Evolutionary conservation across 2,113 vertebrate species (phyloP).

Genomic region (Athene cunicularia): DNA sequence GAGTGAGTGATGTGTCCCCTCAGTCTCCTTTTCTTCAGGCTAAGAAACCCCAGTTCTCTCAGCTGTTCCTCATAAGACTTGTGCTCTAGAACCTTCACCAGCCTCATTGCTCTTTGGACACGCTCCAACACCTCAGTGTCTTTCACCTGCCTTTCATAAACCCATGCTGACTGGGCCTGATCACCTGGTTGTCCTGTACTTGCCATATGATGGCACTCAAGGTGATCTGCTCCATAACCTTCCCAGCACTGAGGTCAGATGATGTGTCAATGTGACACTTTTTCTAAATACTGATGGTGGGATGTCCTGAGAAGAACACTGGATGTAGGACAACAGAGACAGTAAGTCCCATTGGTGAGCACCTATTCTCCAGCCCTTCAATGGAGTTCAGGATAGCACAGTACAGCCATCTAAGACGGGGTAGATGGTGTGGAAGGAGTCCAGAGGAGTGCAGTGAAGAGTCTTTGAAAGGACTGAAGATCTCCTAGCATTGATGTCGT

Average conservation of each 20-base stretch:
- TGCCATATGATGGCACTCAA: no score
- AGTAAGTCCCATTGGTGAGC: not conserved
- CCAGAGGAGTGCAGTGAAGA: not conserved
- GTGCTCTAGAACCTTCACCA: no score
- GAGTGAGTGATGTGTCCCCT: not conserved
- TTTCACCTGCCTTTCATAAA: no score
- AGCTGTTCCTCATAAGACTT: no score
- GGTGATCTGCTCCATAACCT: no score
- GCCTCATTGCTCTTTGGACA: no score
- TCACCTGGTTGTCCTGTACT: no score
- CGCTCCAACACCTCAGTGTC: no score
- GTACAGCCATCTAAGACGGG: not conserved
- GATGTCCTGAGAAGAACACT: not conserved
- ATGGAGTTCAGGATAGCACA: not conserved
- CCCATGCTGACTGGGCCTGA: no score
- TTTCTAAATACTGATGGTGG: not conserved
- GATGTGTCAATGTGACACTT: not conserved
- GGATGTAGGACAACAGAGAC: not conserved
- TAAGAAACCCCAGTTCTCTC: not conserved
- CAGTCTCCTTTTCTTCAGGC: not conserved
- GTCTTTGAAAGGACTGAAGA: not conserved
- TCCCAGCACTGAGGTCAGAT: no score
- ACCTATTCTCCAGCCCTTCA: not conserved
- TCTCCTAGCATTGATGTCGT: not conserved
- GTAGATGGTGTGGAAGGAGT: not conserved